Conservation (phyloP, 2,797 vertebrate species). For the Pteropus rufus region DNA sequence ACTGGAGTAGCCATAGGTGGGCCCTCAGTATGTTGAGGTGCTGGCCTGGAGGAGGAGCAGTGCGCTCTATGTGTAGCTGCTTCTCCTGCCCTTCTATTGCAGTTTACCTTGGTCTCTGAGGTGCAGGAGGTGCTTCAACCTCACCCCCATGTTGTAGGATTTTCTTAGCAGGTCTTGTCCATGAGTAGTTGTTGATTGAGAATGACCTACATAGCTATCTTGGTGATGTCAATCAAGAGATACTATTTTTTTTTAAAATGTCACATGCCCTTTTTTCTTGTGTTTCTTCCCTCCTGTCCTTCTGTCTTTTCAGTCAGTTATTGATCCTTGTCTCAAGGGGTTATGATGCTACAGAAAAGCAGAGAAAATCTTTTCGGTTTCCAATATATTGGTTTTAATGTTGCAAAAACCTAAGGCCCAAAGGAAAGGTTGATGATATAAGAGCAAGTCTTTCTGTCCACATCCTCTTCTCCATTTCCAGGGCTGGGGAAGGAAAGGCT, state of each 20-base stretch:
- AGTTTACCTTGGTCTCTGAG: not conserved
- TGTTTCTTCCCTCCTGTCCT: not conserved
- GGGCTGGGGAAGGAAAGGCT: not conserved
- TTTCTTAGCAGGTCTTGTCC: not conserved
- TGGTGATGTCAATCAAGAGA: not conserved
- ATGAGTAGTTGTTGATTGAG: not conserved
- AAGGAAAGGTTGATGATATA: not conserved
- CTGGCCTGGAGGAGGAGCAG: too few relatives aligned
- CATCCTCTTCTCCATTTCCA: not conserved
- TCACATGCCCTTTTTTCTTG: not conserved
- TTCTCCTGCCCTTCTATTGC: not conserved
- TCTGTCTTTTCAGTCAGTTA: not conserved
- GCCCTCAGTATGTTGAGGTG: not conserved
- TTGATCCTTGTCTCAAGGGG: not conserved
- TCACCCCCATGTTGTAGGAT: not conserved
- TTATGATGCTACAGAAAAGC: not conserved
- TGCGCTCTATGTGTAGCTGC: not conserved
- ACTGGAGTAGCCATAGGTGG: fast-evolving
- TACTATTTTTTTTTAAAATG: not conserved
- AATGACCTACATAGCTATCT: not conserved
- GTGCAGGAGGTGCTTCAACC: not conserved
- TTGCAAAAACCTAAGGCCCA: not conserved
- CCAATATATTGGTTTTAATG: not conserved
- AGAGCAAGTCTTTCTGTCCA: not conserved
- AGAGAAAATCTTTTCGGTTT: not conserved